Evolutionary conservation across 2,797 vertebrate genomes (phyloP), one percentile per base, ranked within the genome.

Genomic region (Echiichthys vipera): DNA sequence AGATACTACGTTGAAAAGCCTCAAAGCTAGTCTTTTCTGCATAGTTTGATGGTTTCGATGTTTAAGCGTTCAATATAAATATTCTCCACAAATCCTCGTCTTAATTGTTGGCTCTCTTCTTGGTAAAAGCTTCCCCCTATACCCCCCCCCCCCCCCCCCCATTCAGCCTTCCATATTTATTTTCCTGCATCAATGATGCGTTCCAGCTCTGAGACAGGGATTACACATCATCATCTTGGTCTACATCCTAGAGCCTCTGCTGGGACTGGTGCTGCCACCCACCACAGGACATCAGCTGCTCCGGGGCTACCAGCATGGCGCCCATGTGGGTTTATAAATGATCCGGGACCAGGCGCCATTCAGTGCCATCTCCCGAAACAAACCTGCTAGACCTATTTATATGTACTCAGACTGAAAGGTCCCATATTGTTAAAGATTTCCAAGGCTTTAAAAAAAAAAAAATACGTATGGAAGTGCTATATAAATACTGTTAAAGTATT

Each of bases 311-410:
- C 94, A 90, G 90, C 93, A 93, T 92, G 79, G 71, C 84, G 88
- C 56, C 30, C 61, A 63, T 90, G 81, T 85, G 88, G 88, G 81
- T 82, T 83, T 32, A 46, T 80, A 92, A 93, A 92, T 93, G 89
- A 94, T 91, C 91, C 90, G 80, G 85, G 84, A 91, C 91, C 80
- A 89, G 91, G 92, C 90, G 89, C 92, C 92, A 89, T 40, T 77
- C 70, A 42, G 71, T 62, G 72, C 77, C 82, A 58, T 84, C 79
- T 71, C 36, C 20, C 1, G 37, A 61, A 71, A 12, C 64, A 67
- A 54, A 68, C 54, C 73, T 36, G 62, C 0, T 8, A 43, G 47
- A 59, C 49, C 9, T 61, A 32, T 39, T 0, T 17, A 51, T 22
- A 25, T 62, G 36, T 22, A 15, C 36, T 39, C 14, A n/a, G n/a